These are phyloP conservation scores for Nannoperca obscura DNA, from an alignment of 2,797 vertebrate genomes.

Conservation along the genomic window DNA sequence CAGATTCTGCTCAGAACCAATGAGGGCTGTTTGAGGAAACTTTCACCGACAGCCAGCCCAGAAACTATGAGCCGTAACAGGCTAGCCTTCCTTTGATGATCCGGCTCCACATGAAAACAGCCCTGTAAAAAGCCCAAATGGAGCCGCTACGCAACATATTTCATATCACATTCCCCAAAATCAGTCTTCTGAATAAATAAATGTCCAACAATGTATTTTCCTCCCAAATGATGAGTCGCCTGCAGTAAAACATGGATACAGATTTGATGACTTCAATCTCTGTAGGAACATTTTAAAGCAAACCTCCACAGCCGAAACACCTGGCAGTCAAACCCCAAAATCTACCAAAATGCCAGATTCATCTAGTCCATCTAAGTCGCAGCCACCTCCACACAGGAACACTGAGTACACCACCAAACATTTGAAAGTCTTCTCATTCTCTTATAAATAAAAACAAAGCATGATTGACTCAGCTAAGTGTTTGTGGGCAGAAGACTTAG, in stretches of 20 bases:
- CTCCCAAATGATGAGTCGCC: neutral
- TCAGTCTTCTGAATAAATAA: neutral
- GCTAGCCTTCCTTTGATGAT: conserved; percentile 4
- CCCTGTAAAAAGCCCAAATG: neutral
- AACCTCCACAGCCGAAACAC: neutral
- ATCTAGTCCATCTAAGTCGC: neutral
- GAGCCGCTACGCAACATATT: conserved; percentile 4
- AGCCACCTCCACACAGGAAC: neutral
- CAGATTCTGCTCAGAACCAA: conserved; percentile 48
- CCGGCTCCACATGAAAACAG: conserved; percentile 11
- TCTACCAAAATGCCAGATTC: neutral
- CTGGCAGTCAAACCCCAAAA: neutral
- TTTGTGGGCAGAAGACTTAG: neutral
- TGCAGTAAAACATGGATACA: neutral
- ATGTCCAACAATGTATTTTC: neutral
- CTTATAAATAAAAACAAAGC: neutral
- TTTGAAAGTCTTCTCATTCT: neutral
- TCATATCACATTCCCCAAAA: neutral
- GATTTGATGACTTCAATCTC: neutral
- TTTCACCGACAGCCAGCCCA: conserved; percentile 34
- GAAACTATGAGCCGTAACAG: conserved; percentile 42
- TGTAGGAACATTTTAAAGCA: neutral
- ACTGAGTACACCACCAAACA: neutral
- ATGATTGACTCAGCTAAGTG: neutral
- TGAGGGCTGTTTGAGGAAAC: conserved; percentile 53